Evolutionary conservation across 1,140 invertebrate species (phyloP).

Genomic region (Vanessa atalanta): DNA sequence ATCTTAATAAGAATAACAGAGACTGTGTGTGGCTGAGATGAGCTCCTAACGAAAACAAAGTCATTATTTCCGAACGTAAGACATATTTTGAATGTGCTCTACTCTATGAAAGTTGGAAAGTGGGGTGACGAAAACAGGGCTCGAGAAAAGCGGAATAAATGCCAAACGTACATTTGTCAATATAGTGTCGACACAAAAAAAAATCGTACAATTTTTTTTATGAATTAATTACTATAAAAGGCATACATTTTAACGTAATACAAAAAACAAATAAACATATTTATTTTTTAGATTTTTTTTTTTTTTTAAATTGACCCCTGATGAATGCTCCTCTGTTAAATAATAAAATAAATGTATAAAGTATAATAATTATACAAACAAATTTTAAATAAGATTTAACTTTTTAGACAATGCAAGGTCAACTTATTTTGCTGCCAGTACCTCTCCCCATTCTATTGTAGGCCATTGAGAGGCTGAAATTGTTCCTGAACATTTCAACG

Average conservation of each 20-base stretch:
- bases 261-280: no score
- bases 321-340: no score
- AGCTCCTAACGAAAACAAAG: constrained; percentile 57
- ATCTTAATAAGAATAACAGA: constrained; percentile 32
- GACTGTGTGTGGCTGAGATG: constrained; percentile 12
- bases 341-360: no score
- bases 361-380: no score
- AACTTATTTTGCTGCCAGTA: constrained; percentile 17
- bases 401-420: constrained; percentile 6
- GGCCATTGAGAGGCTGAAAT: constrained; percentile 43
- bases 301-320: no score
- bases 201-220: background rate
- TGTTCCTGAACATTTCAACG: constrained; percentile 42
- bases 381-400: no score
- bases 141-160: constrained; percentile 21
- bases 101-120: constrained; percentile 48
- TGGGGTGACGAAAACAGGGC: constrained; percentile 34
- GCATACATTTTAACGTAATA: background rate
- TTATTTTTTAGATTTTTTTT: no score
- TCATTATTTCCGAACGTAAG: constrained; percentile 52
- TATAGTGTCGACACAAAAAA: constrained; percentile 5
- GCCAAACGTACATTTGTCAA: constrained; percentile 26
- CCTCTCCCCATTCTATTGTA: constrained; percentile 33
- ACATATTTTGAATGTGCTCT: constrained; percentile 42
- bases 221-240: no score